phyloP scores from a whole-genome alignment of 2,113 vertebrate species.

The Apteryx owenii region DNA sequence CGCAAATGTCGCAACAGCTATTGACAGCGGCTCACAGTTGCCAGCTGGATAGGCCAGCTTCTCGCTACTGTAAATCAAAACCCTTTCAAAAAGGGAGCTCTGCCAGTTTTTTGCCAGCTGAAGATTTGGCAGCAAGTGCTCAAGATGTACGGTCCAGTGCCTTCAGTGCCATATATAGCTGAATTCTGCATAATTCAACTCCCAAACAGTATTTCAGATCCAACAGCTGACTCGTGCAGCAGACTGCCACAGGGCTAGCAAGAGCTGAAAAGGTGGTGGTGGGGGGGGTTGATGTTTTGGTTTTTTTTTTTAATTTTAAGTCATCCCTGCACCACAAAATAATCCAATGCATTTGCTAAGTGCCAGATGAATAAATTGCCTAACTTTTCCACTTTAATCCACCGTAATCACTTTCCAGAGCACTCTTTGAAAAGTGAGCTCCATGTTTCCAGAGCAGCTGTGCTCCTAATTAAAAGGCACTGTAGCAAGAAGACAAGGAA shows the following conservation, averaged over 20 bases:
- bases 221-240: neutral
- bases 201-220: neutral
- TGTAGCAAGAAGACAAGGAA: constrained; percentile 54
- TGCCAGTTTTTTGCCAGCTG: neutral
- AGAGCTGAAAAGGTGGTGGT: neutral
- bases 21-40: neutral
- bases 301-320: neutral
- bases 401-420: constrained; percentile 68
- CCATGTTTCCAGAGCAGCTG: constrained; percentile 46
- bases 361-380: constrained; percentile 46
- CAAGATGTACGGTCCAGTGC: neutral
- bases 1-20: neutral
- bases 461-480: constrained; percentile 74
- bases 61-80: neutral
- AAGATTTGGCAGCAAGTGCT: neutral
- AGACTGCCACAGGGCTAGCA: neutral
- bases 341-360: neutral
- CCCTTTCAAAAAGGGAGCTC: neutral
- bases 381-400: constrained; percentile 55
- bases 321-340: neutral
- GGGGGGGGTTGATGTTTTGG: neutral
- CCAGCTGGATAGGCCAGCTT: neutral
- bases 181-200: neutral
- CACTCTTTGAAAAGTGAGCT: constrained; percentile 46
- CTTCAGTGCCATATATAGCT: neutral